These are phyloP conservation scores for Alviniconcha marisindica DNA, from an alignment of 1,140 invertebrate genomes.

Conservation along the genomic window DNA sequence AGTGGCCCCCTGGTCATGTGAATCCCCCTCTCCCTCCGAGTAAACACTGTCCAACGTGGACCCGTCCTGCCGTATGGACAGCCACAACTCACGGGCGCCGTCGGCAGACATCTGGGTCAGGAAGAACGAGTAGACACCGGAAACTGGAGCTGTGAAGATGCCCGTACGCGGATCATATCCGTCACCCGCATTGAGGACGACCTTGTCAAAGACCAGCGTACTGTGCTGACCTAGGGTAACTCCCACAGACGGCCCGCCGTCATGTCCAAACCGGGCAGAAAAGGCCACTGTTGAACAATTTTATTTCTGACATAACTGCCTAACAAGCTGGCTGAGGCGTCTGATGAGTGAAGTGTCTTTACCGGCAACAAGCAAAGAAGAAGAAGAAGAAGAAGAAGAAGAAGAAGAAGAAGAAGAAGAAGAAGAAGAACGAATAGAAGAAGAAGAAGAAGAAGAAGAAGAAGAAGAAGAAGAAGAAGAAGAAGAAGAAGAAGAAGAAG, in stretches of 20 bases:
- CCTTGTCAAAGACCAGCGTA: slow-evolving; percentile 42
- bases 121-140: slow-evolving; percentile 42
- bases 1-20: too few relatives aligned
- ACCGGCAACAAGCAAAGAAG: too few relatives aligned
- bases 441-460: too few relatives aligned
- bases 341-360: neutral
- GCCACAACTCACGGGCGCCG: neutral
- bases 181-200: slow-evolving; percentile 45
- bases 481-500: too few relatives aligned
- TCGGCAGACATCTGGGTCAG: neutral
- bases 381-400: neutral
- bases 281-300: neutral
- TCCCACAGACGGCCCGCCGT: too few relatives aligned
- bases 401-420: too few relatives aligned
- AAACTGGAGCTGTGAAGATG: slow-evolving; percentile 41
- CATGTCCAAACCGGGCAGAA: neutral
- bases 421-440: too few relatives aligned
- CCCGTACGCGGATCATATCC: slow-evolving; percentile 47
- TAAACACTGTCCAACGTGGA: too few relatives aligned
- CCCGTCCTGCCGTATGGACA: neutral
- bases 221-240: neutral
- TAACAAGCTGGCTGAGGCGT: neutral
- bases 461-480: too few relatives aligned
- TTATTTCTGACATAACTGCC: neutral
- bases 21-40: too few relatives aligned